A percentile compares a stretch with the other conserved stretches of the same genome.
Conservation (phyloP, 1,140 invertebrate genomes). For the Heliconius eleuchia region DNA sequence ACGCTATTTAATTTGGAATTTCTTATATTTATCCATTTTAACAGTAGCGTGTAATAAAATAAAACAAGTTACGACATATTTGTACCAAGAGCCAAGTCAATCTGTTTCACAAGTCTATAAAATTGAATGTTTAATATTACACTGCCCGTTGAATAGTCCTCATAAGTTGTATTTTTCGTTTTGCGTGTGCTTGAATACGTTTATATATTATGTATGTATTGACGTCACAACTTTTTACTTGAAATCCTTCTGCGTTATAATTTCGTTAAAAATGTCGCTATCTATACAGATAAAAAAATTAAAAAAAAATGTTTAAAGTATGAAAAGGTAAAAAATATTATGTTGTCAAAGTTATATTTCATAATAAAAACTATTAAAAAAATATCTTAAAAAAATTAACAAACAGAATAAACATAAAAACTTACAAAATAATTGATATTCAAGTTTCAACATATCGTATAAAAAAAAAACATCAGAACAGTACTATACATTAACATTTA, state of each 20-base stretch:
- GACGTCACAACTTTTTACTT: background rate
- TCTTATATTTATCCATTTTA: background rate
- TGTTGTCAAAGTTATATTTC: no score
- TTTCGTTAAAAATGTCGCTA: no score
- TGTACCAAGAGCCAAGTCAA: constrained; percentile 10
- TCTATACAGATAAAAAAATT: no score
- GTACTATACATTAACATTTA: no score
- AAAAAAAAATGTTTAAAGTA: no score
- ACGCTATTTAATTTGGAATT: background rate
- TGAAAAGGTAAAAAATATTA: no score
- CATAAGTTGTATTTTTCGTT: background rate
- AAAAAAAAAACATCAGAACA: no score
- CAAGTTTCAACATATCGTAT: no score
- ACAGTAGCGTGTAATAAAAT: background rate
- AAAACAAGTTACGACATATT: constrained; percentile 2
- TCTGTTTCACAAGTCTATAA: constrained; percentile 10
- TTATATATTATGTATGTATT: background rate
- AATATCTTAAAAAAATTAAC: no score
- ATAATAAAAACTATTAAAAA: no score
- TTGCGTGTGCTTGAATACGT: background rate
- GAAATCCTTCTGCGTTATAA: background rate
- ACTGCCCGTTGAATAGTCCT: background rate
- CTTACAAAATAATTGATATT: no score
- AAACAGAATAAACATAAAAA: no score
- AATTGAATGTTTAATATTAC: constrained; percentile 4